Base-by-base conservation (phyloP, 2,113 vertebrate genomes). In the Phylloscopus whistleri region DNA sequence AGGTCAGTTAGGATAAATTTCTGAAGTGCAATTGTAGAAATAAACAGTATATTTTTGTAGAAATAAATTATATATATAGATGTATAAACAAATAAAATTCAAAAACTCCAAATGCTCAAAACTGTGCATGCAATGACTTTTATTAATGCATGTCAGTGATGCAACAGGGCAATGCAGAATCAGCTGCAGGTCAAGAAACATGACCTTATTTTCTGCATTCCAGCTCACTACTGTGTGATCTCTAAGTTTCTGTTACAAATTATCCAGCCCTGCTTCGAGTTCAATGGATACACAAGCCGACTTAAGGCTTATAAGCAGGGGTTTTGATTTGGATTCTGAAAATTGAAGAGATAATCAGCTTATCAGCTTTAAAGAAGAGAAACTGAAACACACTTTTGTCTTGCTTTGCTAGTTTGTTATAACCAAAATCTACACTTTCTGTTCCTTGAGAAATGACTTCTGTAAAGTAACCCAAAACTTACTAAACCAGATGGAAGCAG, bases 171-270 rank as follows among this genome's bases (percentile, higher is more conserved):
- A 84, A 90, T 23, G 41, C 33, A 76, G 52, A 93, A 96, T 82
- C 87, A 92, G 67, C 63, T 52, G 21, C 12, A 94, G 79, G 87
- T 94, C 94, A 92, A 49, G 90, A 85, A 73, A 35, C 63, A 62
- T 19, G 74, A 95, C 88, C 87, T 74, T 46, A 92, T 95, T 95
- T 94, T 95, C 91, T 93, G 74, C 86, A 95, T 94, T 93, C 94
- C 83, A 83, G 89, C 67, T 56, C 56, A 84, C 79, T 76, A 84
- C 35, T 43, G 35, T 3, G 1, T 24, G 66, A 89, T 67, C 52
- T 85, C 51, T 56, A 87, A 22, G 75, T 95, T 96, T 95, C 90
- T 53, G 20, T 89, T 95, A 82, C 79, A 92, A 95, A 96, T 96
- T 87, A 96, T 55, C 72, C 52, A 92, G 53, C 41, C 60, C 37